phyloP scores from a whole-genome alignment of 1,140 invertebrate species.

The Papilio aristodemus region DNA sequence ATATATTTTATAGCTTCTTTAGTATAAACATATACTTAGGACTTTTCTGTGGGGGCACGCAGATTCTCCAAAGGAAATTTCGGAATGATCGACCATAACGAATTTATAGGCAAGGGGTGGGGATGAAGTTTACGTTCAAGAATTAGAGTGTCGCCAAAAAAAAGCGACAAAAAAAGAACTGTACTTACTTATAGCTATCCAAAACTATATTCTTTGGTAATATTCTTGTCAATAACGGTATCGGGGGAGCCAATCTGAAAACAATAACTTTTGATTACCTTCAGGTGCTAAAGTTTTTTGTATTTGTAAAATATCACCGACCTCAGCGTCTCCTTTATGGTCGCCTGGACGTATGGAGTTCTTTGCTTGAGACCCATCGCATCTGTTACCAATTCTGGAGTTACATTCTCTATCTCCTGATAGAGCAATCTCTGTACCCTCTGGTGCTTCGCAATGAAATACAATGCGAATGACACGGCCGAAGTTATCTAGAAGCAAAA shows the following conservation, averaged over 20 bases:
- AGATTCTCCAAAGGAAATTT: too few relatives aligned
- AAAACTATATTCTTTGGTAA: conserved; percentile 84
- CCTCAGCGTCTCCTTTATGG: conserved; percentile 79
- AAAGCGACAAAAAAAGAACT: too few relatives aligned
- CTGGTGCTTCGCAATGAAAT: conserved; percentile 76
- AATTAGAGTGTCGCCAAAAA: too few relatives aligned
- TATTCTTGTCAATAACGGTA: conserved; percentile 83
- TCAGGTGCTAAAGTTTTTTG: background rate
- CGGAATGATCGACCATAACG: too few relatives aligned
- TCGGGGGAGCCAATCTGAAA: conserved; percentile 82
- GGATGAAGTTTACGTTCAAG: too few relatives aligned
- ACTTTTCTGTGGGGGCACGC: too few relatives aligned
- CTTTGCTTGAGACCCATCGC: conserved; percentile 60
- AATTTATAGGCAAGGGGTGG: too few relatives aligned
- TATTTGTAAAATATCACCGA: conserved; percentile 36
- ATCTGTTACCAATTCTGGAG: conserved; percentile 60
- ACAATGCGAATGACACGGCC: conserved; percentile 69
- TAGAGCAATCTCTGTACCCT: conserved; percentile 77
- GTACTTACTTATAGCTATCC: conserved; percentile 84
- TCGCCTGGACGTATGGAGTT: conserved; percentile 79
- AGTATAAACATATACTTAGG: too few relatives aligned
- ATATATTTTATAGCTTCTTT: too few relatives aligned
- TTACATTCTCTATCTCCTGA: conserved; percentile 79
- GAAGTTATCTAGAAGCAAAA: conserved; percentile 59
- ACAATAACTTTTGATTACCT: conserved; percentile 5